These are phyloP conservation scores for Drymonia ruficornis DNA, from an alignment of 2,888 invertebrate genomes.

Conservation along the genomic window DNA sequence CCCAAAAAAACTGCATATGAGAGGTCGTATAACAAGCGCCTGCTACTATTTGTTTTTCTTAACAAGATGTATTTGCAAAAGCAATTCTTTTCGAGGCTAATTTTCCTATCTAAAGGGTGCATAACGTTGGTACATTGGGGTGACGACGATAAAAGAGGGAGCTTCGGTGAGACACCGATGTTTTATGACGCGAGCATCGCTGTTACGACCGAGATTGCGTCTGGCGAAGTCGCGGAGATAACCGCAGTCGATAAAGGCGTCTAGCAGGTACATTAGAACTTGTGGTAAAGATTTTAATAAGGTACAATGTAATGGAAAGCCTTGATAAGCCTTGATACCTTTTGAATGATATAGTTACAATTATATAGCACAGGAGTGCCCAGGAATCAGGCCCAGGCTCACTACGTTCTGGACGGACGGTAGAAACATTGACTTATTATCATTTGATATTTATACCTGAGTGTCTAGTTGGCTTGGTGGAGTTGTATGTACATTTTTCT, in stretches of 20 bases:
- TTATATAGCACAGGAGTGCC: too few species aligned
- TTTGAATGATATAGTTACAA: too few species aligned
- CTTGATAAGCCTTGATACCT: too few species aligned
- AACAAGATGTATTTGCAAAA: constrained; percentile 1
- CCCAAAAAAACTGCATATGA: too few species aligned
- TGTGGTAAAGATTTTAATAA: too few species aligned
- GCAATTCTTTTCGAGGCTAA: constrained; percentile 10
- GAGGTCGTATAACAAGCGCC: too few species aligned
- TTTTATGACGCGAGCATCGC: constrained; percentile 36
- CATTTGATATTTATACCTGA: too few species aligned
- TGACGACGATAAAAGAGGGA: constrained; percentile 20
- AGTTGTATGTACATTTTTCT: neutral
- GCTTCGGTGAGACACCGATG: constrained; percentile 23
- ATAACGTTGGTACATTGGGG: constrained; percentile 30
- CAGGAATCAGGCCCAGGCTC: too few species aligned
- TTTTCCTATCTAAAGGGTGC: constrained; percentile 14
- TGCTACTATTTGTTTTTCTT: too few species aligned
- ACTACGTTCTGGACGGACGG: too few species aligned
- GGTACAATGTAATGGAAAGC: neutral
- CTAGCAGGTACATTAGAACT: constrained; percentile 9
- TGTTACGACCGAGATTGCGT: constrained; percentile 47
- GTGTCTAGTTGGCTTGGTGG: too few species aligned
- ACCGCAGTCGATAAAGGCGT: constrained; percentile 34
- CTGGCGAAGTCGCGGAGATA: constrained; percentile 28
- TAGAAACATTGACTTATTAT: too few species aligned